Conservation (phyloP, 2,797 vertebrate genomes). For the Diceros bicornis region DNA sequence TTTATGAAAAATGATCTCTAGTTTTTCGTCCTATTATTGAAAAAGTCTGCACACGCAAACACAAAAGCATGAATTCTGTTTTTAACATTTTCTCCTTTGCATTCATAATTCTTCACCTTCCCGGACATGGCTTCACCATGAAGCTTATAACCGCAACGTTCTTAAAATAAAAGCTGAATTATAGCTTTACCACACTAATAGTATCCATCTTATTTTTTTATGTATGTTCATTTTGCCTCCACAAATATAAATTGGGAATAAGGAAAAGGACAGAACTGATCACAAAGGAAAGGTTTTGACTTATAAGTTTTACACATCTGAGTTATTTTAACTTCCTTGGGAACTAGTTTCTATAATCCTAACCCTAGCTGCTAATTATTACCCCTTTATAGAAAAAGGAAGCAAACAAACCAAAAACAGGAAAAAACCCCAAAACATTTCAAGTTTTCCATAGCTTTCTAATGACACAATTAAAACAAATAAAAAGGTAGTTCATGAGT, state of each 20-base stretch:
- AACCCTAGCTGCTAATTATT: conserved; percentile 55
- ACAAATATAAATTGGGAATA: conserved; percentile 11
- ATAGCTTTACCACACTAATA: not conserved
- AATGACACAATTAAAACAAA: conserved; percentile 72
- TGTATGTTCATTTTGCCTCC: not conserved
- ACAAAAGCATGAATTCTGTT: conserved; percentile 7
- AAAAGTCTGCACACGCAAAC: not conserved
- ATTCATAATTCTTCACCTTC: conserved; percentile 12
- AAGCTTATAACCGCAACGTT: not conserved
- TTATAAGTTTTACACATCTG: conserved; percentile 8
- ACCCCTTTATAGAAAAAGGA: conserved; percentile 40
- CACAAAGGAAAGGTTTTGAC: conserved; percentile 19
- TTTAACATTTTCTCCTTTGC: not conserved
- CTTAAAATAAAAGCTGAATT: conserved; percentile 46
- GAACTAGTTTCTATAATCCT: conserved; percentile 58
- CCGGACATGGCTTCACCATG: not conserved
- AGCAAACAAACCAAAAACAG: not conserved
- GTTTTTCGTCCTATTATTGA: not conserved
- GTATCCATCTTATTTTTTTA: not conserved
- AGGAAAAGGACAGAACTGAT: not conserved
- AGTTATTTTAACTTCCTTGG: conserved; percentile 41
- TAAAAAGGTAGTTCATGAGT: conserved; percentile 32
- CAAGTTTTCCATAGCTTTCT: conserved; percentile 69
- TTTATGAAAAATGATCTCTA: conserved; percentile 45
- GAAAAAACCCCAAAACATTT: not conserved